Percentiles rank a stretch among this genome's conserved stretches.
Evolutionary conservation across 1,140 invertebrate species (phyloP).

Genomic region (Drosophila ficusphila): DNA sequence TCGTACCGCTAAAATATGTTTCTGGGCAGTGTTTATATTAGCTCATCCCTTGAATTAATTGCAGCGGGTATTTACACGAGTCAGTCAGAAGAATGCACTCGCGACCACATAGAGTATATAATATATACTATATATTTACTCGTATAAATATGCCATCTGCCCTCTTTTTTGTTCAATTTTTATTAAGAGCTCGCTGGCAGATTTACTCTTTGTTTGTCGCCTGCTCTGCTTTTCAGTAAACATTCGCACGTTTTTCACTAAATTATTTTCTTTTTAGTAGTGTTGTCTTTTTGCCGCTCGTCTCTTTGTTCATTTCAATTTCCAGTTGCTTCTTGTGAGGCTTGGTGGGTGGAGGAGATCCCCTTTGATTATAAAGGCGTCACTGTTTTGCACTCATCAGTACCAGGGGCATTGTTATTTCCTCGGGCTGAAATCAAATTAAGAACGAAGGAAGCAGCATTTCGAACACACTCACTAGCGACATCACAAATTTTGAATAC

Average conservation of each 20-base stretch:
- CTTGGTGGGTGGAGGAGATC: background rate
- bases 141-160: too few species aligned
- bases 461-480: background rate
- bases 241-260: constrained; percentile 66
- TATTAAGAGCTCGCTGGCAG: constrained; percentile 10
- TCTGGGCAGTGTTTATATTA: too few species aligned
- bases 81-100: too few species aligned
- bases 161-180: background rate
- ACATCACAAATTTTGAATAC: too few species aligned
- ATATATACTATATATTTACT: too few species aligned
- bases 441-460: constrained; percentile 4
- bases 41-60: too few species aligned
- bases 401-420: constrained; percentile 54
- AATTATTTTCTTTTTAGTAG: constrained; percentile 62
- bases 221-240: constrained; percentile 44
- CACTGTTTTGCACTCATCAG: constrained; percentile 38
- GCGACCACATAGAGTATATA: too few species aligned
- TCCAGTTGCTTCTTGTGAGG: constrained; percentile 20
- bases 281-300: constrained; percentile 11
- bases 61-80: too few species aligned
- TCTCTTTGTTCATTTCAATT: background rate
- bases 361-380: constrained; percentile 69
- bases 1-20: too few species aligned
- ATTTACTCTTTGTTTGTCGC: constrained; percentile 13
- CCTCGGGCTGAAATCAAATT: constrained; percentile 59